Percentiles rank a stretch among this genome's conserved stretches.
Conservation (phyloP, 2,797 vertebrate species). For the Hyperoplus immaculatus region DNA sequence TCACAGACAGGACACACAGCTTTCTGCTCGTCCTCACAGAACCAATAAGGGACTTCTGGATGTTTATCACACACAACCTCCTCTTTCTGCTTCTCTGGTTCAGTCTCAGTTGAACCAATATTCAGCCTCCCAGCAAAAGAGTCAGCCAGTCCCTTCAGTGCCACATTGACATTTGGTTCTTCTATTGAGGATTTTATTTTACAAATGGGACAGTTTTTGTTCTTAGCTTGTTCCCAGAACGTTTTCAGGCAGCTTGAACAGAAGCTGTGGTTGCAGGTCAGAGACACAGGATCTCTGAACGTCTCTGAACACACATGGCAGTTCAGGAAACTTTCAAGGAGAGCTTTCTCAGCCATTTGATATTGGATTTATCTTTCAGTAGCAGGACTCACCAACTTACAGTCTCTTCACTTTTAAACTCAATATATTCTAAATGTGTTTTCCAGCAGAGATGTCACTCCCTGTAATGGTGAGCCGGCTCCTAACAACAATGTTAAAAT, state of each 20-base stretch:
- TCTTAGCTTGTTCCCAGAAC: constrained; percentile 71
- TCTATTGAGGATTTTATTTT: constrained; percentile 15
- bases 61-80: constrained; percentile 30
- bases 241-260: constrained; percentile 80
- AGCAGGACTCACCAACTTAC: neutral
- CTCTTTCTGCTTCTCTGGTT: neutral
- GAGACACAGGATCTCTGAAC: constrained; percentile 59
- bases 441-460: neutral
- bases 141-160: constrained; percentile 34
- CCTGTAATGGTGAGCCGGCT: neutral
- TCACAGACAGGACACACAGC: constrained; percentile 53
- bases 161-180: accelerated
- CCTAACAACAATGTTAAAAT: too few species aligned
- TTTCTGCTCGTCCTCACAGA: constrained; percentile 44
- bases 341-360: neutral
- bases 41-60: constrained; percentile 8
- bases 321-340: neutral
- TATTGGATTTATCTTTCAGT: neutral
- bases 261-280: constrained; percentile 86
- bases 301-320: constrained; percentile 85
- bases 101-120: accelerated
- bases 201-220: constrained; percentile 49
- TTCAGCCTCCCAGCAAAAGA: constrained; percentile 5
- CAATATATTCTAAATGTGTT: neutral
- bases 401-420: neutral